Evolutionary conservation across 2,113 vertebrate genomes (phyloP).

Genomic region (Bucco capensis): DNA sequence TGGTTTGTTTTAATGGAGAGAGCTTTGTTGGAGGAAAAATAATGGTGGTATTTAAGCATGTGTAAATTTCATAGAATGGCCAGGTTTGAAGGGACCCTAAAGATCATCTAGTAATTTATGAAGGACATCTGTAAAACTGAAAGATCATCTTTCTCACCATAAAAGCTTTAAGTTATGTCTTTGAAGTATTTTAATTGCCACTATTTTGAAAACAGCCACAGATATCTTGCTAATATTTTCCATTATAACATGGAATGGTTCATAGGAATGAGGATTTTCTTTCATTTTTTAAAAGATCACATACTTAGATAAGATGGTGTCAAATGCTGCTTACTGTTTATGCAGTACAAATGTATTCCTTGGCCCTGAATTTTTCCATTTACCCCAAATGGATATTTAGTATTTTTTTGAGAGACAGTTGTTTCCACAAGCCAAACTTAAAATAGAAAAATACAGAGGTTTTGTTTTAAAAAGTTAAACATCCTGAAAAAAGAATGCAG

Average conservation of each 20-base stretch:
- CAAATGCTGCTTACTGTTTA: conserved; percentile 35
- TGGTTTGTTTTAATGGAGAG: not conserved
- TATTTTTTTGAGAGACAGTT: conserved; percentile 52
- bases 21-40: not conserved
- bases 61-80: too few species aligned
- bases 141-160: not conserved
- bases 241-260: conserved; percentile 41
- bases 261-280: not conserved
- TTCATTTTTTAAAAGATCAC: conserved; percentile 25
- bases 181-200: conserved; percentile 10
- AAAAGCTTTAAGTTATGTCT: not conserved
- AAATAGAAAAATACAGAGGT: conserved; percentile 55
- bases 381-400: conserved; percentile 35
- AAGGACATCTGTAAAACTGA: not conserved
- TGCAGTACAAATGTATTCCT: conserved; percentile 48
- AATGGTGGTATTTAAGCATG: not conserved
- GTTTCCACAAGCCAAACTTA: conserved; percentile 46
- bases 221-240: conserved; percentile 27
- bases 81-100: too few species aligned
- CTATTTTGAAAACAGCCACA: conserved; percentile 7
- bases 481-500: conserved; percentile 38
- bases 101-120: too few species aligned
- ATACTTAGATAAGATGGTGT: conserved; percentile 38
- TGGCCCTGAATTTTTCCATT: conserved; percentile 62
- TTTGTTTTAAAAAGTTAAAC: conserved; percentile 46